Evolutionary conservation across 2,888 invertebrate genomes (phyloP).

Genomic region (Drosophila longiperda): DNA sequence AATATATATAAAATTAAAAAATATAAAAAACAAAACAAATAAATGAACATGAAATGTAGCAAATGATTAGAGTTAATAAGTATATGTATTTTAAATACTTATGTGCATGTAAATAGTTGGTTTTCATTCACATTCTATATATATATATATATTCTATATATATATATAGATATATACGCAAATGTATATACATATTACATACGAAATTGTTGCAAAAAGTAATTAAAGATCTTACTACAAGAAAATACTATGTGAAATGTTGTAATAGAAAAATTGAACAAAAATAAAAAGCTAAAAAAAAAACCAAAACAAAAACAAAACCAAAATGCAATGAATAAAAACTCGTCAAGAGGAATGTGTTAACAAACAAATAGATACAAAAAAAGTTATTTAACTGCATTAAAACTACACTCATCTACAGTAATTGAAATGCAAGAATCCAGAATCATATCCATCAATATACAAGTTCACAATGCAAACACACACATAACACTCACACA

Average conservation of each 20-base stretch:
- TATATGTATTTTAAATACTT: constrained; percentile 55
- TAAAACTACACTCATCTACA: constrained; percentile 42
- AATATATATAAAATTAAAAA: not conserved
- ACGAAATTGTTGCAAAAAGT: constrained; percentile 49
- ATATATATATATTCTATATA: constrained; percentile 52
- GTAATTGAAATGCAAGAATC: constrained; percentile 36
- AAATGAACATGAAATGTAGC: constrained; percentile 27
- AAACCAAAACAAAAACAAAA: constrained; percentile 39
- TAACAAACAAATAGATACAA: constrained; percentile 68
- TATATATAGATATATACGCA: constrained; percentile 42
- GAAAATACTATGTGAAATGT: constrained; percentile 40
- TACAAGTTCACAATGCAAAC: constrained; percentile 6
- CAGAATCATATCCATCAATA: not conserved
- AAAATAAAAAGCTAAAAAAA: constrained; percentile 30
- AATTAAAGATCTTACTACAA: constrained; percentile 29
- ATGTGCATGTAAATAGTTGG: constrained; percentile 72
- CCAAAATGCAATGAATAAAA: constrained; percentile 71
- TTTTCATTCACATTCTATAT: constrained; percentile 57
- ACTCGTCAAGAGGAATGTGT: constrained; percentile 83
- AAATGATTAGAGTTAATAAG: constrained; percentile 33
- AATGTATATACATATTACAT: constrained; percentile 47
- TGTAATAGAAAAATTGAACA: constrained; percentile 38
- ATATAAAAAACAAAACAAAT: constrained; percentile 2
- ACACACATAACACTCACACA: not conserved
- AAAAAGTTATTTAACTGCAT: constrained; percentile 57